Base-by-base conservation (phyloP, 1,140 invertebrate species). In the Cyrtorhinus lividipennis region DNA sequence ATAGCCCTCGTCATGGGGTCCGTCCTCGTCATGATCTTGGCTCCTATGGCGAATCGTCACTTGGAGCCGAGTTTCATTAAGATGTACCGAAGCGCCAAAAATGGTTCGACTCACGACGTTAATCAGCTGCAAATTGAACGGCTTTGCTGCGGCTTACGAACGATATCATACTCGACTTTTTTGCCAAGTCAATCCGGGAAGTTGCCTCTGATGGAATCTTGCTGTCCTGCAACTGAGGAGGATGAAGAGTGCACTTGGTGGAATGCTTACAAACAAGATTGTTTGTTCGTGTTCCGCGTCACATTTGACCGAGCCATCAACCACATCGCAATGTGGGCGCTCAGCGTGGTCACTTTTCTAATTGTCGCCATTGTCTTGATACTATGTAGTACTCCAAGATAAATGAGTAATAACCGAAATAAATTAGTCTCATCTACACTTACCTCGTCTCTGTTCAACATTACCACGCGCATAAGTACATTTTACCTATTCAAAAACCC, bases 341-440 rank as follows among this genome's bases (percentile, higher is more conserved):
- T 53, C 10, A 53, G 48, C 48, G 48, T 53, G 12, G 48, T 53
- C 48, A 53, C 48, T 53, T 53, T 53, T 20, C 48, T 53, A 10
- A 53, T 53, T 13, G 20, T 53, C 20, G 48, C 48, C 18, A 22
- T 53, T 20, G 48, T 53, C 20, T 53, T 53, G 20, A 53, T 53
- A 5, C 18, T 53, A 5, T 53, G 48, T 53, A 22, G 10, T 22
- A 53, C 12, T 20, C 48, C 48, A 20, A 53, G 48, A 22, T 53
- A 20, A 53, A 8, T 8, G 30, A 38, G 15, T 38, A 15, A 38
- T 38, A 38, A n/a, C n/a, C n/a, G n/a, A n/a, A n/a, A n/a, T n/a
- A n/a, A n/a, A n/a, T n/a, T n/a, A n/a, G n/a, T n/a, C n/a, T n/a
- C n/a, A n/a, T n/a, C n/a, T n/a, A n/a, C n/a, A n/a, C n/a, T n/a